A percentile compares a stretch with the other conserved stretches of the same genome.
Conservation (phyloP, 2,888 invertebrate genomes). For the Xestia c-nigrum region DNA sequence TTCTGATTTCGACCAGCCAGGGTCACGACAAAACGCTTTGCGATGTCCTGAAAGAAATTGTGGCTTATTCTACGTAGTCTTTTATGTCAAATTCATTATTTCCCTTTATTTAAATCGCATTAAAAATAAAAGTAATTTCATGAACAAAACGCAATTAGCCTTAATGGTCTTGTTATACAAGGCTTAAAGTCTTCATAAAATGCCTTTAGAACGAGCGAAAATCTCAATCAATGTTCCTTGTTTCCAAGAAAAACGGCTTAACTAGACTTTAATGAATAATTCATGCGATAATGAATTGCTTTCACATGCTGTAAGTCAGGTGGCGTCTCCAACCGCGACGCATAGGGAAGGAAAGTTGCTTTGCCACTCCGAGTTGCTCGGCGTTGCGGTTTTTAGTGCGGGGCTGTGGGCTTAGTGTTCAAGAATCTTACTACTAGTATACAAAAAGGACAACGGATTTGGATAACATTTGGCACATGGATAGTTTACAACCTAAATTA, state of each 20-base stretch:
- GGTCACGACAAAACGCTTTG: too few relatives aligned
- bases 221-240: slow-evolving; percentile 44
- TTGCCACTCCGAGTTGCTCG: slow-evolving; percentile 40
- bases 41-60: too few relatives aligned
- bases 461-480: too few relatives aligned
- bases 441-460: too few relatives aligned
- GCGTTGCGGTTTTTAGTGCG: slow-evolving; percentile 37
- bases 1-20: too few relatives aligned
- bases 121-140: neutral
- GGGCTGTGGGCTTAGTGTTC: neutral
- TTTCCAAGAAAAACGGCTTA: slow-evolving; percentile 52
- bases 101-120: neutral
- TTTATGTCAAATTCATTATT: neutral
- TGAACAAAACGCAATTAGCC: slow-evolving; percentile 22
- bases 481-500: too few relatives aligned
- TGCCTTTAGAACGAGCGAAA: slow-evolving; percentile 1
- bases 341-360: slow-evolving; percentile 50
- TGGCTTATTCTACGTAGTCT: neutral
- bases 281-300: slow-evolving; percentile 67
- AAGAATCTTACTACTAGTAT: neutral
- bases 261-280: slow-evolving; percentile 64
- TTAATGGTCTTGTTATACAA: slow-evolving; percentile 1
- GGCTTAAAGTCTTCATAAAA: slow-evolving; percentile 5
- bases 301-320: slow-evolving; percentile 56
- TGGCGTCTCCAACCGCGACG: slow-evolving; percentile 31